Evolutionary conservation across 2,888 invertebrate species (phyloP), one percentile per base, ranked within the genome.

Genomic region (Gibbula magus): DNA sequence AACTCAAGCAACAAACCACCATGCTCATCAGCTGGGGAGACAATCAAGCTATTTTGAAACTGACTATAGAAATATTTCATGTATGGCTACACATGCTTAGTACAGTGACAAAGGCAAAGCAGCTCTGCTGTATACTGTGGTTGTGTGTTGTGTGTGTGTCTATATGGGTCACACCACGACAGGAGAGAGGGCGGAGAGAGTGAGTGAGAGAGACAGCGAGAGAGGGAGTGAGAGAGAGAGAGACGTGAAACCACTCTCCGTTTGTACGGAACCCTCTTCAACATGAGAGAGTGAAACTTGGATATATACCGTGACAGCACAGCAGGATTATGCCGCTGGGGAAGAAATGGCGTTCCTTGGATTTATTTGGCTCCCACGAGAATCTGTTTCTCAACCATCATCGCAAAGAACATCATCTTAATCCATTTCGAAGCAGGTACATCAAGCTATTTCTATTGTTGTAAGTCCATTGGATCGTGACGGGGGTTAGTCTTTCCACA

Each of bases 321-420:
- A 16, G 29, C n/a, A 22, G 61, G 61, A 79, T 39, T 39, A 87
- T 87, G 87, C 85, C 87, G 8, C 82, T 89, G 39, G 82, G 82
- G 51, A 88, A 88, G 81, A 89, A 88, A 86, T 89, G 89, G 89
- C 84, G 86, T 5, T 89, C 89, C n/a, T 86, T 90, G 89, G 90
- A 90, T 85, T 83, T 89, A 77, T 88, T 52, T 32, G 77, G 66
- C 18, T 66, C 66, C 16, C 52, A 53, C 32, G 70, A 77, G 18
- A 77, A 32, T 29, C 35, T 52, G 22, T 66, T 66, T 66, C 66
- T 77, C 13, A 56, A 32, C 32, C 39, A 35, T 61, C 45, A 77
- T 45, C 61, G 51, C 32, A 67, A 39, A 18, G 51, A 52, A 54
- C 22, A 75, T 16, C 52, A 54, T 53, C 75, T 53, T 20, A 75